Percentiles rank a stretch among this genome's conserved stretches.
Conservation (phyloP, 2,888 invertebrate species). For the Xestoiulus laeticollis region DNA sequence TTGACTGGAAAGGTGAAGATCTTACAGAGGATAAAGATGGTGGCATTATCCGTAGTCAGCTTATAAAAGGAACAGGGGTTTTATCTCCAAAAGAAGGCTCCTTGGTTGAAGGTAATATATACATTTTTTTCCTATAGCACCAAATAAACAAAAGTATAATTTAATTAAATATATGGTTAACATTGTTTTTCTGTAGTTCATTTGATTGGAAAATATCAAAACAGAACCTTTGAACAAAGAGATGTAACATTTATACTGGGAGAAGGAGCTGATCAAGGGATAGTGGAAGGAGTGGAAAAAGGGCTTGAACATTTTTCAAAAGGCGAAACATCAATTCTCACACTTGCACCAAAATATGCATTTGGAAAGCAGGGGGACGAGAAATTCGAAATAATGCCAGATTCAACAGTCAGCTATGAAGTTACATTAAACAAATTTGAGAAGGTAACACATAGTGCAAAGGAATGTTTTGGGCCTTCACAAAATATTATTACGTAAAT, state of each 20-base stretch:
- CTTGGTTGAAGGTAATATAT: constrained; percentile 77
- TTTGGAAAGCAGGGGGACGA: constrained; percentile 78
- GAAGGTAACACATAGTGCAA: constrained; percentile 68
- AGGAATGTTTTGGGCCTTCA: constrained; percentile 29
- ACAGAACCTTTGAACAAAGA: constrained; percentile 78
- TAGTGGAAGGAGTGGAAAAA: constrained; percentile 83
- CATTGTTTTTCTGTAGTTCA: constrained; percentile 72
- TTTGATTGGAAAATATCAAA: constrained; percentile 74
- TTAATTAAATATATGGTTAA: not conserved
- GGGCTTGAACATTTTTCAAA: constrained; percentile 82
- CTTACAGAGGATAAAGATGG: constrained; percentile 84
- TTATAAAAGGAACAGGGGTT: constrained; percentile 76
- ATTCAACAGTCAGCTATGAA: constrained; percentile 80
- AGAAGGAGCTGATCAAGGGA: constrained; percentile 79
- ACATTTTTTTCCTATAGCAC: not conserved
- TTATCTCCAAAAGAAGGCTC: constrained; percentile 83
- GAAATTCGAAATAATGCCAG: constrained; percentile 78
- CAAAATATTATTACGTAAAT: too few species aligned
- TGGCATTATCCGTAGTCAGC: constrained; percentile 77
- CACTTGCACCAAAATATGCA: constrained; percentile 80
- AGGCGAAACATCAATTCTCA: constrained; percentile 79
- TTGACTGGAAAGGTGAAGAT: constrained; percentile 89
- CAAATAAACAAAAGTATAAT: not conserved
- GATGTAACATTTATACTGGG: constrained; percentile 85
- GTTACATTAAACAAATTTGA: constrained; percentile 86